Evolutionary conservation across 2,113 vertebrate genomes (phyloP), one percentile per base, ranked within the genome.

Genomic region (Alligator sinensis): DNA sequence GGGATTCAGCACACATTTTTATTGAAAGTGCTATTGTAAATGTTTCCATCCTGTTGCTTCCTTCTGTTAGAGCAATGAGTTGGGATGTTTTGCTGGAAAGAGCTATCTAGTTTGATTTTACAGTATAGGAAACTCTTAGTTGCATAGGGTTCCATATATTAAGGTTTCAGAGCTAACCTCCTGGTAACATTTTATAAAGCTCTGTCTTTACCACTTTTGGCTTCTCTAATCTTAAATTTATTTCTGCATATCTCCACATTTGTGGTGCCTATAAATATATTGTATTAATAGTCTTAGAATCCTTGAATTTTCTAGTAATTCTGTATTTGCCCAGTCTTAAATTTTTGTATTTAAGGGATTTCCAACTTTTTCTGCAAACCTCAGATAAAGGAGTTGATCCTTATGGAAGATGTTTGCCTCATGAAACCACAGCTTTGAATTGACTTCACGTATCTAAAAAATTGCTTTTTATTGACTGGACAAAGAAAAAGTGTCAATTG

Each of bases 401-500:
- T 47, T 27, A 11, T 24, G 24, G 63, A 86, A 86, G 2, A 63
- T 10, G n/a, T 79, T 5, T 47, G 4, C 21, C 17, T 63, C 15
- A 27, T 0, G 0, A 38, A 70, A 17, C 54, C 57, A 22, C 38
- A n/a, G 60, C 70, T 84, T 75, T 78, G 64, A 9, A 25, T 30
- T 61, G 54, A 76, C 75, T 88, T 86, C 13, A 1, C 70, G 21
- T 25, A 55, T 70, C 76, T 75, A 38, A 78, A 79, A 61, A 55
- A 47, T 47, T 8, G 6, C 11, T 64, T 74, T 22, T 54, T 82
- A 82, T 64, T 86, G 54, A 77, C 27, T 28, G 14, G 30, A 68
- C 30, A 91, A 64, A 80, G 72, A 80, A 70, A 93, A 93, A 76
- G 82, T 66, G 9, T 72, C 86, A 22, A 79, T 74, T 92, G 76